Percentiles rank a stretch among this genome's conserved stretches.
These are phyloP conservation scores for Wiebesia pumilae DNA, from an alignment of 1,140 invertebrate species.

Conservation along the genomic window DNA sequence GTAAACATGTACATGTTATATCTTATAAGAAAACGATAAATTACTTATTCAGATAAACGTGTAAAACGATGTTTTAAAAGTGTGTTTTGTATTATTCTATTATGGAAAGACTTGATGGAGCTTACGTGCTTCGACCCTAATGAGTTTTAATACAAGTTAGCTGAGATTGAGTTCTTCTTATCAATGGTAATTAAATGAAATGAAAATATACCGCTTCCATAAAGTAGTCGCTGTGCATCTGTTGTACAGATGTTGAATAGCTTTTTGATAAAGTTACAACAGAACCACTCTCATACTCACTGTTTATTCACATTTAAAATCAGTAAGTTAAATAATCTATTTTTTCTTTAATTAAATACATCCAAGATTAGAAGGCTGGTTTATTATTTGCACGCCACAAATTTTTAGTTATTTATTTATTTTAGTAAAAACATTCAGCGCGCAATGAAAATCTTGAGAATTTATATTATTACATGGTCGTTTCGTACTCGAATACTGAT, in stretches of 20 bases:
- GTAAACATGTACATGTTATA: neutral
- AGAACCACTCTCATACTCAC: slow-evolving; percentile 5
- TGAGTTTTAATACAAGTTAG: slow-evolving; percentile 6
- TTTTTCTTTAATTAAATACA: slow-evolving; percentile 8
- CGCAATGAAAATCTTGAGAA: slow-evolving; percentile 22
- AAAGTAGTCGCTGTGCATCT: slow-evolving; percentile 24
- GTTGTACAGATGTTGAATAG: slow-evolving; percentile 22
- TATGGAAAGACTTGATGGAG: slow-evolving; percentile 44
- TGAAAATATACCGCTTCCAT: slow-evolving; percentile 30
- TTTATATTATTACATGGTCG: neutral
- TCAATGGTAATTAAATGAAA: slow-evolving; percentile 24
- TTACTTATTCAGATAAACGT: neutral
- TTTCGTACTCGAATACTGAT: slow-evolving; percentile 33
- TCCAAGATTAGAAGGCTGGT: neutral
- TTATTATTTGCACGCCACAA: slow-evolving; percentile 10
- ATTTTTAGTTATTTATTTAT: slow-evolving; percentile 32
- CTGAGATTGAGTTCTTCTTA: slow-evolving; percentile 9
- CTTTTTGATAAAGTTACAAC: neutral
- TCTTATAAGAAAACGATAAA: slow-evolving; percentile 14
- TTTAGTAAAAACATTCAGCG: slow-evolving; percentile 34
- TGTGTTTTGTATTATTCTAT: slow-evolving; percentile 17
- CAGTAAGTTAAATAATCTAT: slow-evolving; percentile 11
- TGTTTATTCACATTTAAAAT: slow-evolving; percentile 28
- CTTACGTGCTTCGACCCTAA: slow-evolving; percentile 21
- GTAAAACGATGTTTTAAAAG: slow-evolving; percentile 18